Base-by-base conservation (phyloP, 2,888 invertebrate genomes). In the Hypomecis punctinalis region DNA sequence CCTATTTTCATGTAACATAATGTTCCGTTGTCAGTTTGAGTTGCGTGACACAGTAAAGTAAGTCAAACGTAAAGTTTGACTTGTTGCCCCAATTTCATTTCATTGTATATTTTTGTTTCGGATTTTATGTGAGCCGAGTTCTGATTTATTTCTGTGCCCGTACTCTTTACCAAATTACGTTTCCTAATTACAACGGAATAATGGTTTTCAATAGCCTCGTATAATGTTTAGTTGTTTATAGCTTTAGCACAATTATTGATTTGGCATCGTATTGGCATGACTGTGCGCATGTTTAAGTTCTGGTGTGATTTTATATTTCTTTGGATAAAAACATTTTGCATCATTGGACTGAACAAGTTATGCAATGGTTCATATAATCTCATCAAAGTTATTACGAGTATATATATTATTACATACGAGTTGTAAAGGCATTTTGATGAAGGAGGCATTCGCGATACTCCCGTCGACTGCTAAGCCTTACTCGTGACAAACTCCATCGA, bases 71-170 rank as follows among this genome's bases (percentile, higher is more conserved):
- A 82, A 86, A 86, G 77, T 88, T 88, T 82, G 86, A 84, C 84
- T 87, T 88, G 85, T 86, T 86, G 83, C 82, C 88, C 88, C 86
- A 86, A 89, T 91, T 90, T 88, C 79, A 83, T 85, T 89, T 86
- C 76, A 82, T 73, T 84, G 81, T 83, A 77, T 81, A 83, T 87
- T 85, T 87, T 84, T 80, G 78, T 84, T 84, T 79, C 74, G 73
- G 76, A 80, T 81, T 88, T 88, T 86, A 86, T 83, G 82, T 79
- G 82, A 79, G 82, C 84, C 77, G 79, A 76, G 76, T 79, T 82
- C 81, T 86, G 83, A 88, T 88, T 88, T 87, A 85, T 83, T 74
- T 73, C 39, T 39, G 45, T 57, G 37, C 59, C 46, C 51, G 46
- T 37, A 42, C 6, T 51, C 39, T 10, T 47, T 58, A 54, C 37